phyloP scores from a whole-genome alignment of 92 coral and sea anemone species.

The Anthopleura xanthogrammica region DNA sequence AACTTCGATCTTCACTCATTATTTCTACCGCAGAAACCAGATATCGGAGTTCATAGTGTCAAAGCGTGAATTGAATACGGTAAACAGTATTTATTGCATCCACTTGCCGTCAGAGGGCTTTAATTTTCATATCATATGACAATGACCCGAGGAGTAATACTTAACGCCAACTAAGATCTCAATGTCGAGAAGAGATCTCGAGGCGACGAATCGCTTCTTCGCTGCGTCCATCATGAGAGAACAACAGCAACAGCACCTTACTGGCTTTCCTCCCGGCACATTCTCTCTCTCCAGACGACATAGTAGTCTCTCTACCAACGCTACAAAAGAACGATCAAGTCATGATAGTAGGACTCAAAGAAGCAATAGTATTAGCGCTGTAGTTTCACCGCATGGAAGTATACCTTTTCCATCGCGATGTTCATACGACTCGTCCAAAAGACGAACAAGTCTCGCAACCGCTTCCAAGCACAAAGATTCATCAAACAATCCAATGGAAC shows the following conservation, averaged over 20 bases:
- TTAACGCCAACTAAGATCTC: neutral
- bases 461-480: constrained; percentile 39
- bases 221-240: constrained; percentile 14
- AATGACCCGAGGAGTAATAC: neutral
- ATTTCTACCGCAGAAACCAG: neutral
- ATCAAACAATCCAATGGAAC: constrained; percentile 44
- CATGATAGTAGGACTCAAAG: constrained; percentile 7
- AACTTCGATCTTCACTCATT: neutral
- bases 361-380: constrained; percentile 14
- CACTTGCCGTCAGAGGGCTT: constrained; percentile 18
- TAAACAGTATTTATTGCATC: constrained; percentile 17
- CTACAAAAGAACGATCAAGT: neutral
- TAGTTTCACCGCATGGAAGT: neutral
- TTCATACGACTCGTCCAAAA: constrained; percentile 19
- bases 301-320: constrained; percentile 7
- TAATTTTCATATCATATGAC: constrained; percentile 29
- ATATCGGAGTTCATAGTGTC: neutral
- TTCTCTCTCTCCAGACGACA: constrained; percentile 16
- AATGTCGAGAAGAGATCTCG: constrained; percentile 22
- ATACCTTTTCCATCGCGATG: neutral
- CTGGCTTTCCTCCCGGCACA: neutral
- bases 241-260: neutral
- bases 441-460: constrained; percentile 56
- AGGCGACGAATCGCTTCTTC: neutral
- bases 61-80: neutral